Evolutionary conservation across 2,888 invertebrate species (phyloP).

Genomic region (Alloplasta piceator): DNA sequence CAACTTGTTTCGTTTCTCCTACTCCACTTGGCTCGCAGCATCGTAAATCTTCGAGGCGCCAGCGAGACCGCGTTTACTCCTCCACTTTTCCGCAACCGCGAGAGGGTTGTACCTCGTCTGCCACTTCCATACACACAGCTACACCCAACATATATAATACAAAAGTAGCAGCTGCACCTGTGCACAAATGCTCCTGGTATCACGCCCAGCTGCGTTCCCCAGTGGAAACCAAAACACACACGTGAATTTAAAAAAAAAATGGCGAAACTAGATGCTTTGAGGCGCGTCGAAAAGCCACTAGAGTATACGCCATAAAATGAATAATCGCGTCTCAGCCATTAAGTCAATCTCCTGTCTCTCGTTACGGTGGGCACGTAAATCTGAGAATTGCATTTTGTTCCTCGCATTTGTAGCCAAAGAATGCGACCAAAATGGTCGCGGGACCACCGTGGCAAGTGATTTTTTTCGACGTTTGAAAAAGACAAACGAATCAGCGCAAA

Average conservation of each 20-base stretch:
- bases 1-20: conserved; percentile 32
- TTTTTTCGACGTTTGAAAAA: conserved; percentile 15
- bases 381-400: conserved; percentile 24
- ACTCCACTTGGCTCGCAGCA: conserved; percentile 40
- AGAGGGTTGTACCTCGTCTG: conserved; percentile 53
- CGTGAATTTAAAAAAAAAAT: not conserved
- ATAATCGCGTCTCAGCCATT: not conserved
- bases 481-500: not conserved
- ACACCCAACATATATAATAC: conserved; percentile 12
- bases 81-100: conserved; percentile 26
- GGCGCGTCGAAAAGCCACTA: not conserved
- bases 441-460: conserved; percentile 36
- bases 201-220: conserved; percentile 52
- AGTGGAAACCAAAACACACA: not conserved
- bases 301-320: not conserved
- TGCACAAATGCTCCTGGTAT: conserved; percentile 40
- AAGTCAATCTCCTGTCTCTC: conserved; percentile 7
- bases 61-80: conserved; percentile 26
- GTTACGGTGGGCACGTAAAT: conserved; percentile 41
- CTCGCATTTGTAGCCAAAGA: conserved; percentile 7
- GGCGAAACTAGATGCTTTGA: not conserved
- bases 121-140: conserved; percentile 16
- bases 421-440: conserved; percentile 20
- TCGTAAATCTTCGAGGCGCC: conserved; percentile 45
- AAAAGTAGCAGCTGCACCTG: conserved; percentile 43